These are phyloP conservation scores for Zhuqinia jingwanae DNA, from an alignment of 2,888 invertebrate species.

Conservation along the genomic window DNA sequence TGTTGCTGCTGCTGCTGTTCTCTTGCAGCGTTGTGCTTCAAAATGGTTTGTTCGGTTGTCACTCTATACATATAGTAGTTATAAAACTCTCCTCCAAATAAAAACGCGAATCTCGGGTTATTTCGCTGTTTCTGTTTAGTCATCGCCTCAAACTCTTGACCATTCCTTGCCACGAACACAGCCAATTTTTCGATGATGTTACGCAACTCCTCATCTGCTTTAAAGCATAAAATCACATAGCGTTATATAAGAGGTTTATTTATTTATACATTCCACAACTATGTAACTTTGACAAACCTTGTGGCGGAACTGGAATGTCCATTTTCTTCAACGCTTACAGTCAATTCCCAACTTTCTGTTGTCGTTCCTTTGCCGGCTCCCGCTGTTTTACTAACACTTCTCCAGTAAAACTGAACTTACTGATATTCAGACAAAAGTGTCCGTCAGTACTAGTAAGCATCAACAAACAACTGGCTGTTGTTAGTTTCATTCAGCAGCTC, in stretches of 20 bases:
- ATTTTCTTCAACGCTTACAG: conserved; percentile 78
- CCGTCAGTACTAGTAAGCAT: too few species aligned
- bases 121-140: conserved; percentile 99
- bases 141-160: conserved; percentile 99
- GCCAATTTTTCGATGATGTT: conserved; percentile 99
- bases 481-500: too few species aligned
- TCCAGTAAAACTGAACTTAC: too few species aligned
- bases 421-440: too few species aligned
- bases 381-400: too few species aligned
- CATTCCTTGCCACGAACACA: conserved; percentile 99
- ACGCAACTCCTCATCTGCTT: conserved; percentile 94
- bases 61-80: conserved; percentile 99
- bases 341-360: background rate
- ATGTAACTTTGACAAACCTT: too few species aligned
- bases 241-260: background rate
- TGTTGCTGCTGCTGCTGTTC: conserved; percentile 75
- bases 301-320: conserved; percentile 84
- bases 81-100: conserved; percentile 97
- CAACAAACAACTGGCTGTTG: too few species aligned
- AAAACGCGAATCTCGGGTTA: conserved; percentile 98
- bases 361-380: background rate
- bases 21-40: conserved; percentile 80
- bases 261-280: background rate
- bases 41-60: conserved; percentile 94
- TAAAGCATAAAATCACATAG: background rate